Conservation (phyloP, 2,888 invertebrate species). For the Heterodera filipjevi region DNA sequence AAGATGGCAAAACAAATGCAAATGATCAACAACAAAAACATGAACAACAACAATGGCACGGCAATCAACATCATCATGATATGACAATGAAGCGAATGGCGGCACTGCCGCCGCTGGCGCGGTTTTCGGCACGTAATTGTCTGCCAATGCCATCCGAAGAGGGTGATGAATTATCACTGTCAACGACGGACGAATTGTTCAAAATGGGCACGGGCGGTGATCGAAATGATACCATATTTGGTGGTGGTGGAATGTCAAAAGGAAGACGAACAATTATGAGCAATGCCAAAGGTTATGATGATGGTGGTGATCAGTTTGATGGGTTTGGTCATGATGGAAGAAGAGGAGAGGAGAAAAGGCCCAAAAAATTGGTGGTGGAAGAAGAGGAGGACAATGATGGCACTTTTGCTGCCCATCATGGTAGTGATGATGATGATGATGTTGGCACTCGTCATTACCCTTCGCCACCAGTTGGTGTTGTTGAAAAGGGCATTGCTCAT, state of each 20-base stretch:
- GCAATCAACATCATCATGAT: too few species aligned
- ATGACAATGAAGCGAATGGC: neutral
- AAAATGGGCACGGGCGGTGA: neutral
- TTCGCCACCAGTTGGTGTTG: too few species aligned
- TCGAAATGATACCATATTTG: too few species aligned
- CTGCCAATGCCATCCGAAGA: neutral
- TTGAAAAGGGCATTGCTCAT: too few species aligned
- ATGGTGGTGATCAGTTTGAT: neutral
- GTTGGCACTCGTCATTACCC: too few species aligned
- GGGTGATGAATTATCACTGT: neutral
- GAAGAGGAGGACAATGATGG: neutral
- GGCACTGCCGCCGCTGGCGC: neutral
- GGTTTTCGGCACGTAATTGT: neutral
- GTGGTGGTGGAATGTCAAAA: too few species aligned
- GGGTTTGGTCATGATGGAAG: neutral
- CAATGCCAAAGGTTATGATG: neutral
- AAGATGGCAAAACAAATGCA: neutral
- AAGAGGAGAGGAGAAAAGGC: neutral
- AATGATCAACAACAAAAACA: conserved; percentile 15
- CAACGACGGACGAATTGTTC: neutral
- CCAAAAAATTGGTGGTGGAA: neutral
- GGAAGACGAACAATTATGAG: neutral
- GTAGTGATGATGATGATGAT: too few species aligned
- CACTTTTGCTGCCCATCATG: neutral
- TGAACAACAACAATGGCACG: neutral